A percentile compares a stretch with the other conserved stretches of the same genome.
Conservation (phyloP, 2,888 invertebrate genomes). For the Sympetrum striolatum region DNA sequence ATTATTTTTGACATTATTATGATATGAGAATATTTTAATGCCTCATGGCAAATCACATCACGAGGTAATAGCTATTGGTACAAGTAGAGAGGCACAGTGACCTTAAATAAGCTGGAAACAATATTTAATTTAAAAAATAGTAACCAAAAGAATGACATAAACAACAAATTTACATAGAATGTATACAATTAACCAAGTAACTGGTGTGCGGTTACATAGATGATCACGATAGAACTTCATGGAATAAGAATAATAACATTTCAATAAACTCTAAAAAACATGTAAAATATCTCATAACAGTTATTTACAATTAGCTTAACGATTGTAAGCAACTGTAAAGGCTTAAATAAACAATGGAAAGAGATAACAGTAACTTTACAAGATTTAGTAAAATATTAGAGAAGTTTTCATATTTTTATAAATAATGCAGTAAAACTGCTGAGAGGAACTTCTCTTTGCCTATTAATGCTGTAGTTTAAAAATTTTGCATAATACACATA, state of each 20-base stretch:
- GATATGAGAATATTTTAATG: not conserved
- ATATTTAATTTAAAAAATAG: not conserved
- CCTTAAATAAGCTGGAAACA: not conserved
- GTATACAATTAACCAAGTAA: not conserved
- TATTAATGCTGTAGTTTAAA: not conserved
- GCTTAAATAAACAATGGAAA: not conserved
- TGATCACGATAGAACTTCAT: not conserved
- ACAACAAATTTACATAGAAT: not conserved
- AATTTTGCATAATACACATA: not conserved
- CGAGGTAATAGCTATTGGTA: not conserved
- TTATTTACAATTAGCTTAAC: constrained; percentile 6
- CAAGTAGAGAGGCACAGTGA: not conserved
- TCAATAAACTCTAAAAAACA: not conserved
- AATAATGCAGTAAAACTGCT: not conserved
- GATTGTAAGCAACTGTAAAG: not conserved
- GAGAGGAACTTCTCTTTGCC: not conserved
- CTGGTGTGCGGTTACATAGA: not conserved
- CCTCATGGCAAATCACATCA: not conserved
- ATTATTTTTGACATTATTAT: not conserved
- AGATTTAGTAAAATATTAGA: not conserved
- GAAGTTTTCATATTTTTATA: not conserved
- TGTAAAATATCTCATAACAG: not conserved
- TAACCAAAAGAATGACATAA: not conserved
- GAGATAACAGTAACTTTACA: not conserved
- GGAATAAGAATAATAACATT: not conserved